These are phyloP conservation scores for Streptopelia turtur DNA, from an alignment of 2,797 vertebrate species.

Conservation along the genomic window DNA sequence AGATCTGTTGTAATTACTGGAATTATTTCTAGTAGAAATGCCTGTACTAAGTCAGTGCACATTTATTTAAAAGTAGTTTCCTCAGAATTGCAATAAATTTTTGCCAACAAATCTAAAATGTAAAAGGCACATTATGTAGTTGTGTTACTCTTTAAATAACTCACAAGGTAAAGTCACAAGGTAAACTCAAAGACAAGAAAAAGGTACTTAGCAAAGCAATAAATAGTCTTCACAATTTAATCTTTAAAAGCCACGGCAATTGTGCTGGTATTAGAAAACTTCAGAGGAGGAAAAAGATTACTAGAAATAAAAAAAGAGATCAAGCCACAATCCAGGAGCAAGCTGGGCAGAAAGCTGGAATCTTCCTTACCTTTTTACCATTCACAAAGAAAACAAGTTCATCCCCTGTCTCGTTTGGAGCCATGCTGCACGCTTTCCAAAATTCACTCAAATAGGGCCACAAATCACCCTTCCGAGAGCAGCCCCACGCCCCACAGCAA, in stretches of 20 bases:
- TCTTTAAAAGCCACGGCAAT: neutral
- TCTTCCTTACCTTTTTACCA: slow-evolving; percentile 82
- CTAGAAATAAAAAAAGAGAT: neutral
- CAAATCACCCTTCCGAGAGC: neutral
- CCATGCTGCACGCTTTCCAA: slow-evolving; percentile 40
- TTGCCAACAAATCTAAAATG: neutral
- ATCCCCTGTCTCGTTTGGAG: slow-evolving; percentile 36
- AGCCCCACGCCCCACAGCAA: neutral
- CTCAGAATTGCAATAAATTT: neutral
- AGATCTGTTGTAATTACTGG: neutral
- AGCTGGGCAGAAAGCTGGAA: neutral
- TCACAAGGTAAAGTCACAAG: neutral
- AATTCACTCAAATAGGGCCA: neutral
- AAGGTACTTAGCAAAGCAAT: neutral
- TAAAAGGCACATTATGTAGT: neutral
- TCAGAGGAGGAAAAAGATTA: neutral
- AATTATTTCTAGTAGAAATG: neutral
- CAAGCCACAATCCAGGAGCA: neutral
- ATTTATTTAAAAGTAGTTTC: neutral
- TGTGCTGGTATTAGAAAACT: neutral
- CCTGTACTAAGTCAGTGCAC: neutral
- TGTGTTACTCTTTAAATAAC: neutral
- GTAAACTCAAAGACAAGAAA: neutral
- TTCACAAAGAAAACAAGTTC: slow-evolving; percentile 85
- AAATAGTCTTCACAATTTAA: neutral